These are phyloP conservation scores for Ictalurus furcatus DNA, from an alignment of 2,113 vertebrate genomes.

Conservation along the genomic window DNA sequence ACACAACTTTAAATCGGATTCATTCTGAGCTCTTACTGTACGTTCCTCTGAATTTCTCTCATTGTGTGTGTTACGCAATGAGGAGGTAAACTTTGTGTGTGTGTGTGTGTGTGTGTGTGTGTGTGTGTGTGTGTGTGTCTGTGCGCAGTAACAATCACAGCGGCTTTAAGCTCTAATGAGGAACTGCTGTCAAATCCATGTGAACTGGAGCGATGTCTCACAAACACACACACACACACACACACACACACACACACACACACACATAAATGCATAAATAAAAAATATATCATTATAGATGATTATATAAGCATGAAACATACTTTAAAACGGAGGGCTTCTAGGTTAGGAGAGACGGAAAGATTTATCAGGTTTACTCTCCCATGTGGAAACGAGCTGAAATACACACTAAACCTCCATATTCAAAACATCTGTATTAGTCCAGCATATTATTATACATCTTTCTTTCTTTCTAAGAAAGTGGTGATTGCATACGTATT, in stretches of 20 bases:
- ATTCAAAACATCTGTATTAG: not conserved
- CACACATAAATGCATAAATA: too few relatives aligned
- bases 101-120: not conserved
- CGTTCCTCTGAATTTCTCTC: not conserved
- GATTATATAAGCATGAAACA: too few relatives aligned
- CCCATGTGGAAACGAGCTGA: too few relatives aligned
- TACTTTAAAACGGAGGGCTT: too few relatives aligned
- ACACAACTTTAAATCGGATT: not conserved
- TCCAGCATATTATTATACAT: too few relatives aligned
- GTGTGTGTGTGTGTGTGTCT: not conserved
- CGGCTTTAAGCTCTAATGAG: not conserved
- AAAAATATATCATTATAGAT: too few relatives aligned
- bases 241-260: not conserved
- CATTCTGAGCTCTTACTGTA: not conserved
- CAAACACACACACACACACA: not conserved
- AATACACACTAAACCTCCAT: not conserved
- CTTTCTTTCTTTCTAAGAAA: too few relatives aligned
- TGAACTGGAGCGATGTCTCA: not conserved
- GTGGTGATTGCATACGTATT: too few relatives aligned
- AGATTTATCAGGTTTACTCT: too few relatives aligned
- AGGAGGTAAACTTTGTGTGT: not conserved
- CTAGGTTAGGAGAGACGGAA: too few relatives aligned
- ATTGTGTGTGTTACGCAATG: not conserved
- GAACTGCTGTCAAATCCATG: not conserved
- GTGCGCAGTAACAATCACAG: not conserved